These are phyloP conservation scores for Netelia inedita DNA, from an alignment of 2,888 invertebrate species.

Conservation along the genomic window DNA sequence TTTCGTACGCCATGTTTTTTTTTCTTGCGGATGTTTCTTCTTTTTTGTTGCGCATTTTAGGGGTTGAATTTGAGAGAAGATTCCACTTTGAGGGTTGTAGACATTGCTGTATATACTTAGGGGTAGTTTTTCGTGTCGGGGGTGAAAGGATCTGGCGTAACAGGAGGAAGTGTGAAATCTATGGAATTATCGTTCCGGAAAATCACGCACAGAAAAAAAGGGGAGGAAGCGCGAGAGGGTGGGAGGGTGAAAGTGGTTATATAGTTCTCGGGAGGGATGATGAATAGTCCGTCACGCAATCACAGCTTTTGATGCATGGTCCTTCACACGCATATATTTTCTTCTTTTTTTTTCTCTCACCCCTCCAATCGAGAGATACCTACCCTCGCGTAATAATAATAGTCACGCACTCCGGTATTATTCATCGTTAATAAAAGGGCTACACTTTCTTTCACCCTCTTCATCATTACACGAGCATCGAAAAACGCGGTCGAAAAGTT, in stretches of 20 bases:
- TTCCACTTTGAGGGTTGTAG: no score
- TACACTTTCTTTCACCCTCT: background rate
- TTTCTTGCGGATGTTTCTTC: no score
- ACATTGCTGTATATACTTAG: no score
- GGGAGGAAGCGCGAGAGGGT: background rate
- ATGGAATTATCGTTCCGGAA: conserved; percentile 13
- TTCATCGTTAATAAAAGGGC: conserved; percentile 9
- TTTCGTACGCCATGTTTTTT: no score
- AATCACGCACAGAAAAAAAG: conserved; percentile 17
- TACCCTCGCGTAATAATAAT: background rate
- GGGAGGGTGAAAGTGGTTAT: background rate
- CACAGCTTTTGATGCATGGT: conserved; percentile 10
- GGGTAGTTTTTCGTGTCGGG: background rate
- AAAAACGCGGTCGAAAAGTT: background rate
- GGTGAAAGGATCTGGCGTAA: background rate
- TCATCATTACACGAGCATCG: background rate
- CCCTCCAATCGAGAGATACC: background rate
- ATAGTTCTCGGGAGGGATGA: conserved; percentile 1
- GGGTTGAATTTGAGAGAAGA: no score
- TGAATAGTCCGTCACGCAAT: conserved; percentile 30
- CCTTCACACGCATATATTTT: background rate
- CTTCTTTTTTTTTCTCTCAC: background rate
- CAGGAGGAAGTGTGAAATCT: background rate
- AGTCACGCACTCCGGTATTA: background rate
- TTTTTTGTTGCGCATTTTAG: no score